phyloP scores from a whole-genome alignment of 2,888 invertebrate species.

The Hedya salicella region DNA sequence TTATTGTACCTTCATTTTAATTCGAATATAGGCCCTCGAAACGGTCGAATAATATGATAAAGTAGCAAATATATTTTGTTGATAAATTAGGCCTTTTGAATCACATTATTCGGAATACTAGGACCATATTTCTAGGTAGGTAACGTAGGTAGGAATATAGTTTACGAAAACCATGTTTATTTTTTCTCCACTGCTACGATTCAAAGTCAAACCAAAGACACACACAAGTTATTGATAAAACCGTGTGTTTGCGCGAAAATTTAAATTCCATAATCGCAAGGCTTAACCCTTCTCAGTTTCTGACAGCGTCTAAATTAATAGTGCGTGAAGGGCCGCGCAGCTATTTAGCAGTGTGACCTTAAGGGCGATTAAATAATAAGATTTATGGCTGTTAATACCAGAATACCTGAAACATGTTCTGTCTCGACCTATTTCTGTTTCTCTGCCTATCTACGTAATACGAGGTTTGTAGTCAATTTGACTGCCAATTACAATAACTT shows the following conservation, averaged over 20 bases:
- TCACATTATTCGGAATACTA: no score
- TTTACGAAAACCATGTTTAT: no score
- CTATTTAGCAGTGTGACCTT: constrained; percentile 65
- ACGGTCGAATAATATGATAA: no score
- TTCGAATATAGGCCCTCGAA: no score
- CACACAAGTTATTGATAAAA: constrained; percentile 29
- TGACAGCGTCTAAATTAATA: constrained; percentile 74
- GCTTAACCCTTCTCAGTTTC: constrained; percentile 73
- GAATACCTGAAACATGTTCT: constrained; percentile 40
- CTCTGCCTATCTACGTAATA: not conserved
- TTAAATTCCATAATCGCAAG: constrained; percentile 66
- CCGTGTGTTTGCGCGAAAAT: constrained; percentile 51
- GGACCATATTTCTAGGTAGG: no score
- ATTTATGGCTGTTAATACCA: constrained; percentile 48
- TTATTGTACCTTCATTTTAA: no score
- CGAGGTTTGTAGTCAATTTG: not conserved
- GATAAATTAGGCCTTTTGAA: no score
- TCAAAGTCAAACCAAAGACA: not conserved
- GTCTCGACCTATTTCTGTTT: constrained; percentile 14
- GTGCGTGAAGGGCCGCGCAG: constrained; percentile 61
- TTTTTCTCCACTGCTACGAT: not conserved
- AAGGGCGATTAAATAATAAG: constrained; percentile 51
- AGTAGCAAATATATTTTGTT: no score
- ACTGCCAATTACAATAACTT: not conserved
- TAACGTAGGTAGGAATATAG: no score